A percentile compares a stretch with the other conserved stretches of the same genome.
Conservation (phyloP, 37 sponge, comb jelly and placozoan genomes). For the Spongia lamella region DNA sequence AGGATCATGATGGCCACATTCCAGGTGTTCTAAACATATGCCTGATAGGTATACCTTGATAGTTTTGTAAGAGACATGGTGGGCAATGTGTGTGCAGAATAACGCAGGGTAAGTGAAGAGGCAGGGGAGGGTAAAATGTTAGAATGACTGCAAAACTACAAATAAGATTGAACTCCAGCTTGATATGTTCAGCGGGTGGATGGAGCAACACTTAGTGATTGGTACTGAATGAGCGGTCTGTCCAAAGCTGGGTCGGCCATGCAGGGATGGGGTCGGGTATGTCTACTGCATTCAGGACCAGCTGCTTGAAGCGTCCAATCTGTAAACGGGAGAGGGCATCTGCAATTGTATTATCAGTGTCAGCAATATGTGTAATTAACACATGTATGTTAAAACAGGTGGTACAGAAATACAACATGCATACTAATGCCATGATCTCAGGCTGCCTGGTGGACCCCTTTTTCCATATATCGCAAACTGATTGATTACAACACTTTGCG, state of each 20-base stretch:
- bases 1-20: slow-evolving; percentile 16
- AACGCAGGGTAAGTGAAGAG: slow-evolving; percentile 9
- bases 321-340: slow-evolving; percentile 44
- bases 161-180: slow-evolving; percentile 16
- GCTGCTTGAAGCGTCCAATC: slow-evolving; percentile 10
- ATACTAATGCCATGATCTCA: slow-evolving; percentile 10
- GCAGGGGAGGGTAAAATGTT: slow-evolving; percentile 31
- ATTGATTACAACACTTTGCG: slow-evolving; percentile 50
- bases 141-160: slow-evolving; percentile 6
- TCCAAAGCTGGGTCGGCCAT: slow-evolving; percentile 15
- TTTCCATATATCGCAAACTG: slow-evolving; percentile 30
- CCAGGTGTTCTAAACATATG: slow-evolving; percentile 8
- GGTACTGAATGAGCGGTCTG: not conserved
- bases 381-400: slow-evolving; percentile 25
- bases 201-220: slow-evolving; percentile 10
- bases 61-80: not conserved
- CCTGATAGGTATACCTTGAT: slow-evolving; percentile 48
- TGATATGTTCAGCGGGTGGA: slow-evolving; percentile 33
- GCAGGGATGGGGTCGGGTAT: slow-evolving; percentile 22
- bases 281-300: slow-evolving; percentile 30
- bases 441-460: slow-evolving; percentile 23
- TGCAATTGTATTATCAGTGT: slow-evolving; percentile 24
- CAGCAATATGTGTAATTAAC: slow-evolving; percentile 17
- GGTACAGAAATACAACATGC: slow-evolving; percentile 20
- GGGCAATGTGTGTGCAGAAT: slow-evolving; percentile 25